Percentiles rank a stretch among this genome's conserved stretches.
Conservation (phyloP, 1,140 invertebrate genomes). For the Drosophila orena region DNA sequence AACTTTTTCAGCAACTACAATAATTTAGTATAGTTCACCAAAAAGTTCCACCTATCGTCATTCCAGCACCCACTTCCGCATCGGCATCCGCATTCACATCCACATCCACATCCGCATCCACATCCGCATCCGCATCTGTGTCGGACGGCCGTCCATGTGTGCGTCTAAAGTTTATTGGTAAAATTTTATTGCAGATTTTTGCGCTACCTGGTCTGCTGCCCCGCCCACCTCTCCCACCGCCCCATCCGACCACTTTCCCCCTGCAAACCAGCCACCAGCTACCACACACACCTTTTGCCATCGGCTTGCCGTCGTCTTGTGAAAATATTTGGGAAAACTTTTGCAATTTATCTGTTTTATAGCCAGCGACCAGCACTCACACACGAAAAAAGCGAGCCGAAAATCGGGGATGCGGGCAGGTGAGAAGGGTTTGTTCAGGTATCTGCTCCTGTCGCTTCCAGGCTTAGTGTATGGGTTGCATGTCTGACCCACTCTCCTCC, state of each 20-base stretch:
- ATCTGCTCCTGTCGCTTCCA: constrained; percentile 72
- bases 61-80: constrained; percentile 16
- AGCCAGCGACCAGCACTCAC: constrained; percentile 67
- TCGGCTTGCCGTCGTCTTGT: constrained; percentile 65
- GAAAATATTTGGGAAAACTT: constrained; percentile 83
- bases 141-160: constrained; percentile 49
- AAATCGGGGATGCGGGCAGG: not conserved
- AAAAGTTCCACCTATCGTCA: constrained; percentile 77
- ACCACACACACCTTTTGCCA: not conserved
- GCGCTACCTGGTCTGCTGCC: constrained; percentile 36
- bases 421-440: constrained; percentile 52
- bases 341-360: constrained; percentile 83
- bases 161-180: constrained; percentile 81
- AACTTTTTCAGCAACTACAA: constrained; percentile 78
- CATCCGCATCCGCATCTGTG: constrained; percentile 37
- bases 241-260: not conserved
- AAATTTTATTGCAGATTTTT: constrained; percentile 83
- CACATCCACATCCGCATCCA: constrained; percentile 16
- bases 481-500: not conserved
- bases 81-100: constrained; percentile 3
- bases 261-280: not conserved
- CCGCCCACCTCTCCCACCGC: not conserved
- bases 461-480: constrained; percentile 26
- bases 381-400: constrained; percentile 12
- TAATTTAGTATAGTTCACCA: constrained; percentile 81